Evolutionary conservation across 2,888 invertebrate genomes (phyloP), one percentile per base, ranked within the genome.

Genomic region (Danaus chrysippus): DNA sequence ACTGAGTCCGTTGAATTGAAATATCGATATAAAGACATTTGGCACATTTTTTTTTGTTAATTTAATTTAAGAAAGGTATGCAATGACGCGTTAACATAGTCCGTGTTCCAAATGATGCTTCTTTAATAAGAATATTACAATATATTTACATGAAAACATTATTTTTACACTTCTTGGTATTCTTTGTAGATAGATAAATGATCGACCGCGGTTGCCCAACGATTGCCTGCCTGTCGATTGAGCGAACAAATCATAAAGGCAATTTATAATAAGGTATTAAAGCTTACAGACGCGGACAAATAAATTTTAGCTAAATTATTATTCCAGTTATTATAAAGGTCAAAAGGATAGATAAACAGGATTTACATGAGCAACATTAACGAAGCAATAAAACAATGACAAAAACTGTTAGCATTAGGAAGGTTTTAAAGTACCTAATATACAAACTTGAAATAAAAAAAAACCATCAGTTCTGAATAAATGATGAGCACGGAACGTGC

Each of bases 31-130:
- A 71, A 74, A 76, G 70, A 68, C 72, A 77, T 81, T 85, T 84
- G 84, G 83, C 83, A 82, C 71, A 69, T 70, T 71, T 73, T 77
- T 70, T 75, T 73, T 73, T 5, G n/a, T 5, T 34, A 34, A 68
- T 81, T 78, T 81, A 81, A 78, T 76, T 76, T 78, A 81, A 83
- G 79, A 78, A 76, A 76, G 69, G 69, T 72, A 76, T 70, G 69
- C 78, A 71, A 53, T 70, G 65, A 72, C 72, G 6, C 23, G 62
- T 15, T 42, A n/a, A 17, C 42, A 34, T 15, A 58, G 12, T 17
- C 6, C 13, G 46, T 57, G 46, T 46, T 58, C 41, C 12, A 41
- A 13, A 41, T 41, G 11, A 12, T 12, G n/a, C 41, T 49, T 49
- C 13, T 23, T 49, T 49, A 17, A 17, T 6, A 58, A 3, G 5